Evolutionary conservation across 2,888 invertebrate genomes (phyloP), one percentile per base, ranked within the genome.

Genomic region (Ophioninae sp.): DNA sequence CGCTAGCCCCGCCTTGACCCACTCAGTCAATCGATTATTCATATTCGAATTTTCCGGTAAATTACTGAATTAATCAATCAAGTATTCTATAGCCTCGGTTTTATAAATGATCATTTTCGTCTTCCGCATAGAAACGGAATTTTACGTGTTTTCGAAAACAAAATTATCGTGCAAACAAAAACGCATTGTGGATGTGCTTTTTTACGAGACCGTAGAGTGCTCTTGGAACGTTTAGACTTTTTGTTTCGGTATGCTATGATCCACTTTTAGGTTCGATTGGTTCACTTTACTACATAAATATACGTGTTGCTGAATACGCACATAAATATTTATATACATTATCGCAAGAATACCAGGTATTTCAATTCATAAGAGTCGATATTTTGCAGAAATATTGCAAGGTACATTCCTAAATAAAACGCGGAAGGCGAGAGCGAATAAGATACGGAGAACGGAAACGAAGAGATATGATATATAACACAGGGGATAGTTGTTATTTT

Each of bases 251-350:
- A 8, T 59, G 59, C 59, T 59, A 72, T 81, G 64, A 65, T 76
- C 41, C 41, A 10, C 81, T 76, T 70, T 76, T 21, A 50, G 70
- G 70, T 81, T 70, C 76, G 64, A 81, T 81, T 70, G 76, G 76
- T 65, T 56, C 44, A 69, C 57, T 20, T 30, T 64, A 56, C 70
- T 21, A 57, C 30, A 50, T 44, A 39, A 44, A 30, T 41, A 69
- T 20, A 61, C 37, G 23, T n/a, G 57, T 20, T 64, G 64, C 20
- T 80, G 39, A 69, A 69, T 41, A 59, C 8, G 57, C 44, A 57
- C 59, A 69, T 30, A 41, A 69, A 62, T 62, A 69, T 30, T 30
- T 30, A 30, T 50, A 64, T 56, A 59, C 1, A 17, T 50, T 17
- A 17, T 50, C 13, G 17, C 50, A 50, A 17, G 13, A 17, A 50